Evolutionary conservation across 2,113 vertebrate species (phyloP).

Genomic region (Hydropotes inermis): DNA sequence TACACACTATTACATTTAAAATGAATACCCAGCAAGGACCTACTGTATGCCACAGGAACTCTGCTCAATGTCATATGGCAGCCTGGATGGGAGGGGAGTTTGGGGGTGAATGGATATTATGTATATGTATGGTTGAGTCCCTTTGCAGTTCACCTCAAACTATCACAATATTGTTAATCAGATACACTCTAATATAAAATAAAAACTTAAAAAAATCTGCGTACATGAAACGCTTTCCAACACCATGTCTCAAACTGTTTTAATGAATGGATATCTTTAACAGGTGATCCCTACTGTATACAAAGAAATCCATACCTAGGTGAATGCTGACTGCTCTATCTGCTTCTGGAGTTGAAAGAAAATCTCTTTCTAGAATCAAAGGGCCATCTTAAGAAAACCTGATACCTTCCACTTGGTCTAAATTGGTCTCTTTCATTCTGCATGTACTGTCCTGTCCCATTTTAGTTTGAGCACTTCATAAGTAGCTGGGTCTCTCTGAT

Average conservation of each 20-base stretch:
- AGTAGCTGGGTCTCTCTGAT: constrained; percentile 29
- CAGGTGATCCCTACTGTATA: neutral
- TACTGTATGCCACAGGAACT: neutral
- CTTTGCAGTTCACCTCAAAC: neutral
- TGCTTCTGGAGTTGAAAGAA: neutral
- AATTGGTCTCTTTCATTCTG: neutral
- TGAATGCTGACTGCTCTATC: neutral
- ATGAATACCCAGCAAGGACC: neutral
- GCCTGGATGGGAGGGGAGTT: neutral
- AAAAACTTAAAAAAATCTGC: neutral
- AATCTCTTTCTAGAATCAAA: neutral
- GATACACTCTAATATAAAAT: neutral
- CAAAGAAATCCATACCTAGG: neutral
- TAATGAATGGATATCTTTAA: neutral
- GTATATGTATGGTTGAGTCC: neutral
- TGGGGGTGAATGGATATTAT: neutral
- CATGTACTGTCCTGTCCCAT: neutral
- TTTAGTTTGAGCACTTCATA: neutral
- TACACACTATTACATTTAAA: neutral
- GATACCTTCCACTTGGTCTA: neutral
- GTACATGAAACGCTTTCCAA: neutral
- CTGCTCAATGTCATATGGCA: neutral
- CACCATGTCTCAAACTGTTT: neutral
- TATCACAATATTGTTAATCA: neutral
- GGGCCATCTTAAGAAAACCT: neutral